Evolutionary conservation across 2,888 invertebrate genomes (phyloP), one percentile per base, ranked within the genome.

Genomic region (Pilophorus perplexus): DNA sequence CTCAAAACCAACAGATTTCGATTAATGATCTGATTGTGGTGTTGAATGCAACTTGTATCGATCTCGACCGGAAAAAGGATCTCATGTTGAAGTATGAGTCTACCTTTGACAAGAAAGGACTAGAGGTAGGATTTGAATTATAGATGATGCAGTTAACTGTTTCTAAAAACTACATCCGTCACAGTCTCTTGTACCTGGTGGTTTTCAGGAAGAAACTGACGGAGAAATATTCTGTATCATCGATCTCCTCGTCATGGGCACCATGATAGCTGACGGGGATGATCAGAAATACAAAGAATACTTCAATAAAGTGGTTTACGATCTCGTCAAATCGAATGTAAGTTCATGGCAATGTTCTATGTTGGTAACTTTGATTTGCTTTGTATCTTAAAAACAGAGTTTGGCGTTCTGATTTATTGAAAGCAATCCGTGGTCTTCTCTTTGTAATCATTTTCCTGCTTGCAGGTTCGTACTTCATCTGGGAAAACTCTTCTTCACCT

Each of bases 401-500:
- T n/a, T n/a, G n/a, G n/a, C n/a, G n/a, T n/a, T n/a, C n/a, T n/a
- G n/a, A n/a, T n/a, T n/a, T n/a, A n/a, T n/a, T n/a, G n/a, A n/a
- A n/a, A n/a, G n/a, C n/a, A n/a, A n/a, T n/a, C n/a, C n/a, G n/a
- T n/a, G n/a, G n/a, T n/a, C n/a, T n/a, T n/a, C n/a, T n/a, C n/a
- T n/a, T n/a, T n/a, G n/a, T n/a, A n/a, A n/a, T n/a, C n/a, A n/a
- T n/a, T n/a, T n/a, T n/a, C n/a, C 18, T 28, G 14, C 2, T 59
- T 48, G 4, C 38, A 64, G 64, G 25, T 12, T 10, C 10, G 54
- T 23, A 54, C 25, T 54, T 54, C 42, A 1, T 40, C 22, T 40
- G 59, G 60, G 3, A 62, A 60, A 22, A 23, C 59, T 33, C 14
- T 66, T 5, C 16, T 66, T 0, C 60, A 60, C 42, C 46, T 66